phyloP scores from a whole-genome alignment of 2,797 vertebrate species.

The Sarcoramphus papa region DNA sequence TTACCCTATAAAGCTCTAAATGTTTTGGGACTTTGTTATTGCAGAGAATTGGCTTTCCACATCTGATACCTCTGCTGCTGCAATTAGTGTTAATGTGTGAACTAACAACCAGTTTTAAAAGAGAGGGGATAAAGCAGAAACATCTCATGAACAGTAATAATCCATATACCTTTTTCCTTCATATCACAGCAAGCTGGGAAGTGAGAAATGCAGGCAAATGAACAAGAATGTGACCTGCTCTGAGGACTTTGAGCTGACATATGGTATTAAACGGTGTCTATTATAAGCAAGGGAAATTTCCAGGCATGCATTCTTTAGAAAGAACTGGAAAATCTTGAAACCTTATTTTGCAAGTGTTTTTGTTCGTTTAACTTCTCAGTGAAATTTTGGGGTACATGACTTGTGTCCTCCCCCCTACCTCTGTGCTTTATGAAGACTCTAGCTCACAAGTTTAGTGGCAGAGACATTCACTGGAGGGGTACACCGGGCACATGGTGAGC shows the following conservation, averaged over 20 bases:
- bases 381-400: background rate
- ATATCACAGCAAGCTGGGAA: background rate
- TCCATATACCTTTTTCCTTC: background rate
- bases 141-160: background rate
- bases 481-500: background rate
- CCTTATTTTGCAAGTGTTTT: background rate
- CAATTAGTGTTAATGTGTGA: conserved; percentile 36
- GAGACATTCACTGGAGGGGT: background rate
- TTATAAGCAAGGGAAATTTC: background rate
- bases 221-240: background rate
- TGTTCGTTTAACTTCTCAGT: background rate
- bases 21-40: background rate
- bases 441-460: background rate
- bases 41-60: conserved; percentile 23
- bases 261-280: background rate
- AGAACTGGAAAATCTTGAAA: background rate
- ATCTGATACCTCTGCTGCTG: conserved; percentile 9
- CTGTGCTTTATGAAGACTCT: background rate
- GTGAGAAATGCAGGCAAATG: background rate
- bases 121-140: background rate
- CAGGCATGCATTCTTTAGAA: background rate
- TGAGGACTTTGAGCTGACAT: background rate
- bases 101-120: conserved; percentile 15
- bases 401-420: background rate
- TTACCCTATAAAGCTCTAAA: conserved; percentile 15